A percentile compares a stretch with the other conserved stretches of the same genome.
Conservation (phyloP, 2,113 vertebrate species). For the Electrona antarctica region DNA sequence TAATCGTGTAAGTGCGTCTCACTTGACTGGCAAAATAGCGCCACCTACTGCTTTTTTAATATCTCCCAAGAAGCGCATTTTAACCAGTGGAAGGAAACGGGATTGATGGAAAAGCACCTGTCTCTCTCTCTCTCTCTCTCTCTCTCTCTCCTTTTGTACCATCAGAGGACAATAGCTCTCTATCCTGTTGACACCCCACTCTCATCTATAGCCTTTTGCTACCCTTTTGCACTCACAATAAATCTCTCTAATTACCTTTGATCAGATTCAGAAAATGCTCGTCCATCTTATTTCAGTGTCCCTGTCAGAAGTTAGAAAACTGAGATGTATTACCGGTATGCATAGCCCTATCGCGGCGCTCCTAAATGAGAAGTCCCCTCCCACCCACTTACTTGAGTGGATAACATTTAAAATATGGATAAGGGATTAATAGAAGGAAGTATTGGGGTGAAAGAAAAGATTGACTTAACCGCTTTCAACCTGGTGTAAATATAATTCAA, state of each 20-base stretch:
- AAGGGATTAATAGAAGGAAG: constrained; percentile 10
- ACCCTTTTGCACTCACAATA: constrained; percentile 12
- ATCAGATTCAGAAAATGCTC: constrained; percentile 34
- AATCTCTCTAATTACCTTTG: constrained; percentile 46
- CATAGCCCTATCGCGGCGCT: not conserved
- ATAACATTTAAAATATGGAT: constrained; percentile 4
- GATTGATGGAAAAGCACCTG: not conserved
- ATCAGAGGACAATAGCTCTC: constrained; percentile 6
- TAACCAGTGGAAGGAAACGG: too few species aligned
- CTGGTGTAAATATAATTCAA: too few species aligned
- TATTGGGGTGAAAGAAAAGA: not conserved
- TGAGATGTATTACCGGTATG: constrained; percentile 36
- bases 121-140: not conserved
- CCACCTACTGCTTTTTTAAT: too few species aligned
- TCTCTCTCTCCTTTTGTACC: not conserved
- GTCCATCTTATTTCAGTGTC: constrained; percentile 18
- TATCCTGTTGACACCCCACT: not conserved
- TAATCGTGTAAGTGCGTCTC: constrained; percentile 14
- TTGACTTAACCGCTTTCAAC: constrained; percentile 6
- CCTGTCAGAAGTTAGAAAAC: constrained; percentile 45
- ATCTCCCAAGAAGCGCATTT: too few species aligned
- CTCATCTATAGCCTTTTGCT: constrained; percentile 19
- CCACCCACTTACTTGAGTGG: constrained; percentile 1
- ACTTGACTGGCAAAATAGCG: not conserved
- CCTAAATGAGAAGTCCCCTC: constrained; percentile 4